Evolutionary conservation across 2,888 invertebrate genomes (phyloP).

Genomic region (Byasa hedistus): DNA sequence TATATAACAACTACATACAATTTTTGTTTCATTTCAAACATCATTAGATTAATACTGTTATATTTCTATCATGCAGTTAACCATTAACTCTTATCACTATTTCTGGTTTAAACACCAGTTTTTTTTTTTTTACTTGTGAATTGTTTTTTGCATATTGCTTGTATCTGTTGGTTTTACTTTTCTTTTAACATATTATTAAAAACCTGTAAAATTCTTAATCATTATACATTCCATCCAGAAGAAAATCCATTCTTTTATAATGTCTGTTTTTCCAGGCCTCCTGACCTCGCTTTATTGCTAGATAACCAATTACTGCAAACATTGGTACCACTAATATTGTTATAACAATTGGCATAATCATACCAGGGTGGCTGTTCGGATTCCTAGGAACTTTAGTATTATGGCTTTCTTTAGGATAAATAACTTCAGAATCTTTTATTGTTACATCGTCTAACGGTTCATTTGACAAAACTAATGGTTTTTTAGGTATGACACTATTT

Average conservation of each 20-base stretch:
- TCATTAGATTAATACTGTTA: too few relatives aligned
- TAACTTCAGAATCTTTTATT: slow-evolving; percentile 6
- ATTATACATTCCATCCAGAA: slow-evolving; percentile 94
- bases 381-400: slow-evolving; percentile 35
- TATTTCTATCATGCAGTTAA: too few relatives aligned
- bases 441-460: slow-evolving; percentile 43
- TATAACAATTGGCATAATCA: slow-evolving; percentile 87
- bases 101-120: too few relatives aligned
- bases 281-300: slow-evolving; percentile 84
- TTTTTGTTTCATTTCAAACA: too few relatives aligned
- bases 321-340: slow-evolving; percentile 87
- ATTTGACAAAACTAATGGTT: slow-evolving; percentile 55
- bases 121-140: too few relatives aligned
- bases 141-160: too few relatives aligned
- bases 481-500: slow-evolving; percentile 42
- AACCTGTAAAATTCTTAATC: slow-evolving; percentile 68
- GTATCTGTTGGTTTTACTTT: too few relatives aligned
- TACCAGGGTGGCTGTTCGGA: slow-evolving; percentile 76
- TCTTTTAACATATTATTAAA: too few relatives aligned
- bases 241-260: slow-evolving; percentile 92
- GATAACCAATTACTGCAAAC: slow-evolving; percentile 83
- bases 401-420: slow-evolving; percentile 14
- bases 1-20: too few relatives aligned
- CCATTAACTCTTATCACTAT: too few relatives aligned
- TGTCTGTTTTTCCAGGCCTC: slow-evolving; percentile 93